phyloP scores from a whole-genome alignment of 2,888 invertebrate genomes.

The Falcaria lacertinaria region DNA sequence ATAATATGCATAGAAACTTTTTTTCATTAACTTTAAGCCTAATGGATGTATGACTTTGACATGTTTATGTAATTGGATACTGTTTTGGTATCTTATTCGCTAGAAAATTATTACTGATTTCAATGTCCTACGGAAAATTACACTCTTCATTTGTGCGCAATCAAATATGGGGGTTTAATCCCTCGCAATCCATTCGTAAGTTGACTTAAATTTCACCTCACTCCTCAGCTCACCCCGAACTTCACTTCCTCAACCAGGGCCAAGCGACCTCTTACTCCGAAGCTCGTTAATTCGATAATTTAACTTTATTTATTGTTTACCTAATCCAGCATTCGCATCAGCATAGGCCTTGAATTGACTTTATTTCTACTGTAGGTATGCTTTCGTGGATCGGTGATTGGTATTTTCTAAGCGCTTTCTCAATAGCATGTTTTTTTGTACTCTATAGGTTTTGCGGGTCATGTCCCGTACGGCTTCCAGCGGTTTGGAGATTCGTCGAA shows the following conservation, averaged over 20 bases:
- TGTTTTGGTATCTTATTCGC: slow-evolving; percentile 5
- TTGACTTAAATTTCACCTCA: slow-evolving; percentile 5
- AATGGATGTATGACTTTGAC: neutral
- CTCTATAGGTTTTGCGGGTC: slow-evolving; percentile 81
- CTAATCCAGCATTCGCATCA: too few relatives aligned
- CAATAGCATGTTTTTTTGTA: slow-evolving; percentile 4
- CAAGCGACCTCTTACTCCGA: too few relatives aligned
- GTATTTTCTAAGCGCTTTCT: too few relatives aligned
- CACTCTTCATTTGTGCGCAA: slow-evolving; percentile 64
- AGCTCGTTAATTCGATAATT: too few relatives aligned
- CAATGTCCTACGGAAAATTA: slow-evolving; percentile 63
- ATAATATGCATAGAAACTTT: neutral
- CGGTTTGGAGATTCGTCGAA: slow-evolving; percentile 83
- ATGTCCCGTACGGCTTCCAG: slow-evolving; percentile 83
- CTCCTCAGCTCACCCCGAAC: too few relatives aligned
- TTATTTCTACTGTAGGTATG: too few relatives aligned
- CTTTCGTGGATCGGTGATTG: too few relatives aligned
- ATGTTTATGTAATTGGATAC: slow-evolving; percentile 6
- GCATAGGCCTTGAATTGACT: too few relatives aligned
- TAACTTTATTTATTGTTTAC: too few relatives aligned
- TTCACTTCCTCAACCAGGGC: too few relatives aligned
- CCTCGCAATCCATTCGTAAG: slow-evolving; percentile 63
- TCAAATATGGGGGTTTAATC: slow-evolving; percentile 73
- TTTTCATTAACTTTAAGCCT: neutral
- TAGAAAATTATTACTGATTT: neutral